Percentiles rank a stretch among this genome's conserved stretches.
Conservation (phyloP, 2,888 invertebrate genomes). For the Ormyrus thymus region DNA sequence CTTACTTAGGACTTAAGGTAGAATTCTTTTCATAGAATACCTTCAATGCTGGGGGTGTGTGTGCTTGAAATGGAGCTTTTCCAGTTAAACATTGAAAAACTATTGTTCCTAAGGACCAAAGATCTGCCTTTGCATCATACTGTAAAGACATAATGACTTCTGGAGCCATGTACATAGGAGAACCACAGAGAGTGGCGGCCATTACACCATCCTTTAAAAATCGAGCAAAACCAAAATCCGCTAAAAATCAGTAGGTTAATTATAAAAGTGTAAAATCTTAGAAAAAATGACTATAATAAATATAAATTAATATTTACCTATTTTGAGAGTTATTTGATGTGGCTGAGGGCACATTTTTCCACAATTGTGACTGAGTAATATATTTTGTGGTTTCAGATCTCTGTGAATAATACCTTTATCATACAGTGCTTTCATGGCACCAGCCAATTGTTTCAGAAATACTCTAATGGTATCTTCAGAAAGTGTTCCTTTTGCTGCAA, state of each 20-base stretch:
- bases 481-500: constrained; percentile 88
- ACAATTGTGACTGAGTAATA: constrained; percentile 91
- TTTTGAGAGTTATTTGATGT: constrained; percentile 94
- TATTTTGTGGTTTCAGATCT: constrained; percentile 99
- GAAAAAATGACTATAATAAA: constrained; percentile 16
- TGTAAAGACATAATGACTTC: constrained; percentile 99
- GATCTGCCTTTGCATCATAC: constrained; percentile 99
- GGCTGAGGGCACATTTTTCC: constrained; percentile 82
- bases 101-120: constrained; percentile 99
- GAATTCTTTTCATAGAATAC: constrained; percentile 97
- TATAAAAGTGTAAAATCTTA: neutral
- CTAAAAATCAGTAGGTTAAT: constrained; percentile 74
- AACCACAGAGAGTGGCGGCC: constrained; percentile 99
- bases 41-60: constrained; percentile 97
- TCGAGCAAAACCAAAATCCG: constrained; percentile 99
- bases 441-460: constrained; percentile 96
- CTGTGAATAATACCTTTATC: constrained; percentile 98
- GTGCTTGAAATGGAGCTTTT: constrained; percentile 98
- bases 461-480: constrained; percentile 97
- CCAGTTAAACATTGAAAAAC: constrained; percentile 99
- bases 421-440: constrained; percentile 97
- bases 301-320: constrained; percentile 79
- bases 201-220: constrained; percentile 99
- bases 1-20: constrained; percentile 92
- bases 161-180: constrained; percentile 99